Conservation (phyloP, 2,888 invertebrate species). For the Hyposoter didymator region DNA sequence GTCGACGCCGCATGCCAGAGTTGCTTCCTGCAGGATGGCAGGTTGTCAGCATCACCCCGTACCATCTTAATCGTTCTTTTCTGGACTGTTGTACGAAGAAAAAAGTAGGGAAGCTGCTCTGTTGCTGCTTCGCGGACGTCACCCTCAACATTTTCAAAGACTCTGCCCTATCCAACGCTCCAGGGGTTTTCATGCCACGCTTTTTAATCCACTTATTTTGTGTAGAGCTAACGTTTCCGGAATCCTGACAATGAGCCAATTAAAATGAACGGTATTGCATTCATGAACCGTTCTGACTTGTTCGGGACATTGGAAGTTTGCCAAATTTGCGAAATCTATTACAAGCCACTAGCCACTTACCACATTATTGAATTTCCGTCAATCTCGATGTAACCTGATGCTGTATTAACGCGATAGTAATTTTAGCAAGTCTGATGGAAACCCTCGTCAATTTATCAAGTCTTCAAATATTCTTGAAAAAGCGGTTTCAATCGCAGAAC, state of each 20-base stretch:
- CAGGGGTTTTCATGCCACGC: conserved; percentile 27
- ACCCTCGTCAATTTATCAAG: background rate
- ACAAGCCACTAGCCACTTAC: conserved; percentile 18
- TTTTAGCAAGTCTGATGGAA: background rate
- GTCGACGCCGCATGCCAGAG: conserved; percentile 76
- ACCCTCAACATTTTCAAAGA: conserved; percentile 54
- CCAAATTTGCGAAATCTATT: conserved; percentile 47
- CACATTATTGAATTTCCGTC: conserved; percentile 48
- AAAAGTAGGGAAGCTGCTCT: conserved; percentile 56
- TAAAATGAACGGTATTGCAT: conserved; percentile 60
- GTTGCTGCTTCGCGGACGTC: conserved; percentile 45
- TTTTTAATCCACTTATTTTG: background rate
- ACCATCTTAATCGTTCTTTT: conserved; percentile 78
- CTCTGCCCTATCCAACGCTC: conserved; percentile 43
- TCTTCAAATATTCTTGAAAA: background rate
- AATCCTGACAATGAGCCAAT: conserved; percentile 55
- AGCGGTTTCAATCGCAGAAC: background rate
- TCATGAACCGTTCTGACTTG: conserved; percentile 51
- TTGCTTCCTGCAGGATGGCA: conserved; percentile 76
- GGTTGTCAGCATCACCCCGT: conserved; percentile 82
- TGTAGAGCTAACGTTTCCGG: conserved; percentile 49
- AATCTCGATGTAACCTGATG: conserved; percentile 14
- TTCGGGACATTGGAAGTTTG: conserved; percentile 36
- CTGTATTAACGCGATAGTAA: conserved; percentile 41
- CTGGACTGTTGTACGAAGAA: conserved; percentile 64